These are phyloP conservation scores for Syngnathus acus DNA, from an alignment of 2,797 vertebrate genomes.

Conservation along the genomic window DNA sequence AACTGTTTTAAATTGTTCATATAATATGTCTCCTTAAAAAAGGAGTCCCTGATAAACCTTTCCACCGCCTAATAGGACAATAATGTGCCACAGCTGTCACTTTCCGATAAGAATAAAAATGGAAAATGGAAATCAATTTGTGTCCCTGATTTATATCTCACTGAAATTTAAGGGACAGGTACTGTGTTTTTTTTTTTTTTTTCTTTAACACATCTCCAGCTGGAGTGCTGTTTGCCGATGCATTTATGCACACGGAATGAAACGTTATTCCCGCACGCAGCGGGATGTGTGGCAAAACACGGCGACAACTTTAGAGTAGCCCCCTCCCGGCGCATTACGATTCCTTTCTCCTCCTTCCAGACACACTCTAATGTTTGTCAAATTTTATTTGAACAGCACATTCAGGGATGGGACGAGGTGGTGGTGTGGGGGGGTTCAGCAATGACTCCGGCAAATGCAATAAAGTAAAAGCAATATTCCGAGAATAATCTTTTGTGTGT, in stretches of 20 bases:
- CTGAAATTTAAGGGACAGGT: slow-evolving; percentile 21
- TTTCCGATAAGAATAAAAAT: slow-evolving; percentile 26
- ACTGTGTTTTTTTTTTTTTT: slow-evolving; percentile 3
- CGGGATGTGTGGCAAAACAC: slow-evolving; percentile 40
- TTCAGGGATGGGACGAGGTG: neutral
- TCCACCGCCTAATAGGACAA: slow-evolving; percentile 30
- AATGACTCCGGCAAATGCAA: slow-evolving; percentile 7
- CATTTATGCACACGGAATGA: slow-evolving; percentile 54
- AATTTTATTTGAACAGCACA: slow-evolving; percentile 49
- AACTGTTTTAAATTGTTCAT: slow-evolving; percentile 18
- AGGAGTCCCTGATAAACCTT: neutral
- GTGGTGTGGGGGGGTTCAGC: slow-evolving; percentile 18
- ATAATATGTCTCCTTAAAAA: slow-evolving; percentile 15
- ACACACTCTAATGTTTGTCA: slow-evolving; percentile 32
- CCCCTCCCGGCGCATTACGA: slow-evolving; percentile 28
- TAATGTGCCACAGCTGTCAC: slow-evolving; percentile 24
- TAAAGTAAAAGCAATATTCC: neutral
- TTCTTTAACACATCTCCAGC: slow-evolving; percentile 32
- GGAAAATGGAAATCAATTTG: slow-evolving; percentile 20
- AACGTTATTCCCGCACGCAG: slow-evolving; percentile 57
- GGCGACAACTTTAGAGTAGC: slow-evolving; percentile 40
- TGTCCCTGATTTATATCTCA: slow-evolving; percentile 12
- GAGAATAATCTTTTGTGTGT: slow-evolving; percentile 3
- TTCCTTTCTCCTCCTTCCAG: slow-evolving; percentile 29
- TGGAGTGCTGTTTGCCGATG: slow-evolving; percentile 46